A percentile compares a stretch with the other conserved stretches of the same genome.
Evolutionary conservation across 2,888 invertebrate species (phyloP).

Genomic region (Boloria selene): DNA sequence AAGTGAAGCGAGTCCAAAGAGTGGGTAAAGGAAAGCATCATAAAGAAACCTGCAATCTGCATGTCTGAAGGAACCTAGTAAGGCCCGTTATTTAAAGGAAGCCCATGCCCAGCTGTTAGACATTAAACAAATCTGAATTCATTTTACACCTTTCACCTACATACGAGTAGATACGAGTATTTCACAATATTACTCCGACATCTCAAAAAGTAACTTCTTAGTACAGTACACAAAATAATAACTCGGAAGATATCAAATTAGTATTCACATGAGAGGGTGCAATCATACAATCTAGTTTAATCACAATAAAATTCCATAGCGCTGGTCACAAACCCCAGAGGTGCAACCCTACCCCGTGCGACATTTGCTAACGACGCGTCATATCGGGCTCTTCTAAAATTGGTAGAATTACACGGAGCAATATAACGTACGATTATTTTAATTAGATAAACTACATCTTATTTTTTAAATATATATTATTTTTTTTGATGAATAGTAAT

Average conservation of each 20-base stretch:
- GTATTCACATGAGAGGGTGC: conserved; percentile 14
- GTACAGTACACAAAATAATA: background rate
- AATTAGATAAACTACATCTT: background rate
- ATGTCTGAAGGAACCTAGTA: too few species aligned
- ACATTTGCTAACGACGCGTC: conserved; percentile 60
- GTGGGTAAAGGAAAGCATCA: too few species aligned
- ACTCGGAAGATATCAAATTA: conserved; percentile 1
- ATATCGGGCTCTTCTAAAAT: conserved; percentile 47
- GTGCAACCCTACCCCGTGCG: conserved; percentile 68
- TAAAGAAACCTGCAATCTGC: too few species aligned
- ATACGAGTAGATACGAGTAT: too few species aligned
- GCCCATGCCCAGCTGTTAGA: too few species aligned
- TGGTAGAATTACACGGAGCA: conserved; percentile 30
- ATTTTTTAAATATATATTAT: background rate
- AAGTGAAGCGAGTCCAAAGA: too few species aligned
- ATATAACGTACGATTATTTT: conserved; percentile 8
- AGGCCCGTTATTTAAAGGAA: too few species aligned
- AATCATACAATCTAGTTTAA: conserved; percentile 26
- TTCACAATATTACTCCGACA: too few species aligned
- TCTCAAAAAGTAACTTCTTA: background rate
- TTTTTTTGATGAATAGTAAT: too few species aligned
- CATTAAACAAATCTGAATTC: too few species aligned
- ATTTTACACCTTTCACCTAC: too few species aligned
- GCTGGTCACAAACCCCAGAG: conserved; percentile 36
- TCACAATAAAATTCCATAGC: conserved; percentile 27